These are phyloP conservation scores for Xylota segnis DNA, from an alignment of 2,888 invertebrate species.

Conservation along the genomic window DNA sequence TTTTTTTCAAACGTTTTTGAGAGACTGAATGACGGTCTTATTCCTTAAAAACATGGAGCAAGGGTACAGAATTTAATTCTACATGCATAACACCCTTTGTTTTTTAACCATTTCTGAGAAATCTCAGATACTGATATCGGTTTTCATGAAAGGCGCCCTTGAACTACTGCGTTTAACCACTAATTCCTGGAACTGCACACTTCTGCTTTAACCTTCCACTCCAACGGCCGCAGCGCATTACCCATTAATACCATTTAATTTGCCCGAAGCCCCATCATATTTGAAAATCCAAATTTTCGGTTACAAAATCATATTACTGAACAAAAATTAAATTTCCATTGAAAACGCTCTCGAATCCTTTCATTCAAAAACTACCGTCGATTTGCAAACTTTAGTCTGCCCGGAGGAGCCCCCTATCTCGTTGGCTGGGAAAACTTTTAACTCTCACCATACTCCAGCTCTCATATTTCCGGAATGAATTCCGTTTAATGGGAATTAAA, in stretches of 20 bases:
- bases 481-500: constrained; percentile 26
- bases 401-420: not conserved
- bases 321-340: constrained; percentile 2
- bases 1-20: too few relatives aligned
- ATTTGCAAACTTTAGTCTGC: not conserved
- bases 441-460: constrained; percentile 11
- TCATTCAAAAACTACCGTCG: not conserved
- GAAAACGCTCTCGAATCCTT: not conserved
- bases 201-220: not conserved
- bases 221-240: not conserved
- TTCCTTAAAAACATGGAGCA: too few relatives aligned
- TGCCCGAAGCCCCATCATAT: not conserved
- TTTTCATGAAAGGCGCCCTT: too few relatives aligned
- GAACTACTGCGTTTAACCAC: too few relatives aligned
- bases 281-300: not conserved
- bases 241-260: not conserved
- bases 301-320: not conserved
- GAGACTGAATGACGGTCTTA: too few relatives aligned
- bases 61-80: too few relatives aligned
- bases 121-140: too few relatives aligned
- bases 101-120: too few relatives aligned
- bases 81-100: too few relatives aligned
- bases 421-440: constrained; percentile 6
- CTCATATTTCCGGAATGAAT: constrained; percentile 30
- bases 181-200: not conserved